Evolutionary conservation across 2,888 invertebrate species (phyloP).

Genomic region (Deladenus siricidicola): DNA sequence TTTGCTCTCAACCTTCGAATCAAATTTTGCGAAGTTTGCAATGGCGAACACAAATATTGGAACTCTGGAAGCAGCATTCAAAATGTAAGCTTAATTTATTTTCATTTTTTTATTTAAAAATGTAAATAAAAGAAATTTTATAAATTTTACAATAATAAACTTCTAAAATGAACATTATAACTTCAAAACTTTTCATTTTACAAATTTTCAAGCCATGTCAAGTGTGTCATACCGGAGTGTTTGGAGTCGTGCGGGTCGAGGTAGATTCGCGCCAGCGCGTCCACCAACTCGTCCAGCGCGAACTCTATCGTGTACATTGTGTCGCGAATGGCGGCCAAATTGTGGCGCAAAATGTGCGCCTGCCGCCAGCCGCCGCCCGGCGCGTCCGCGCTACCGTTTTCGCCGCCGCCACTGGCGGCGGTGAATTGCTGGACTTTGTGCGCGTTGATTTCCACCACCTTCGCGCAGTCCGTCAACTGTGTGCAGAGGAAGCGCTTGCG

Average conservation of each 20-base stretch:
- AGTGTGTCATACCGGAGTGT: slow-evolving; percentile 20
- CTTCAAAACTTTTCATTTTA: no score
- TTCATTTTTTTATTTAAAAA: no score
- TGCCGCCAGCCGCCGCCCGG: slow-evolving; percentile 71
- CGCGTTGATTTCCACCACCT: slow-evolving; percentile 30
- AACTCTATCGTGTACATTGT: slow-evolving; percentile 66
- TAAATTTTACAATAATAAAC: no score
- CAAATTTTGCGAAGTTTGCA: slow-evolving; percentile 17
- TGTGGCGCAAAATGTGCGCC: slow-evolving; percentile 69
- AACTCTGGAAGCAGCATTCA: slow-evolving; percentile 13
- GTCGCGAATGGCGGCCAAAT: slow-evolving; percentile 73
- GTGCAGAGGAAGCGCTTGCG: slow-evolving; percentile 29
- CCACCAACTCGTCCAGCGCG: slow-evolving; percentile 52
- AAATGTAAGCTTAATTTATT: no score
- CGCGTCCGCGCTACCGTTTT: slow-evolving; percentile 60
- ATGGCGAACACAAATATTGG: slow-evolving; percentile 6
- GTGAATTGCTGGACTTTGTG: slow-evolving; percentile 26
- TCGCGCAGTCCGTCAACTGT: slow-evolving; percentile 28
- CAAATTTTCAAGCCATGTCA: no score
- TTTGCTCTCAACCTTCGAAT: slow-evolving; percentile 64
- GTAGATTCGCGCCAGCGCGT: slow-evolving; percentile 33
- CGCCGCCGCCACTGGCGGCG: slow-evolving; percentile 61
- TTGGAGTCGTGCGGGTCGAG: slow-evolving; percentile 28
- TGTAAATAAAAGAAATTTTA: no score
- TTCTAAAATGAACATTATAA: no score